Evolutionary conservation across 35 echinoderm and acorn worm genomes (phyloP).

Genomic region (Ptychodera flava): DNA sequence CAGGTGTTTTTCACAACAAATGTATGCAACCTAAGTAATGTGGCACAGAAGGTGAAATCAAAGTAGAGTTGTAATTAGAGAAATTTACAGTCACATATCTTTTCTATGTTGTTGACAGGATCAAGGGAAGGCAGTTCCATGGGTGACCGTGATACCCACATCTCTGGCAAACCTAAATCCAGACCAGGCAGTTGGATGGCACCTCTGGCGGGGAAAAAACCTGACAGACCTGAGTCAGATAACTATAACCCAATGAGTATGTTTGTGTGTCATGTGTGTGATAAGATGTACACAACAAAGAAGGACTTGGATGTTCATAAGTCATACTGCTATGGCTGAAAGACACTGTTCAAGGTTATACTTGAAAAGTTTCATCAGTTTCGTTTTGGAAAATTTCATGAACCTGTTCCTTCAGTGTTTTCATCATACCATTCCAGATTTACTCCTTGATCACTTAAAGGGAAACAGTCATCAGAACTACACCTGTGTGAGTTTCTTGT

Average conservation of each 20-base stretch:
- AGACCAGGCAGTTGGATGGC: slow-evolving; percentile 52
- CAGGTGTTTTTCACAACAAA: no score
- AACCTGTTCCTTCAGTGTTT: no score
- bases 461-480: no score
- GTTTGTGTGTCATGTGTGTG: slow-evolving; percentile 75
- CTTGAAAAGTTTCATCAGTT: neutral
- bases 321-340: slow-evolving; percentile 83
- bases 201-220: neutral
- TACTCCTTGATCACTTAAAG: no score
- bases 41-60: no score
- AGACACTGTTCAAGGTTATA: neutral
- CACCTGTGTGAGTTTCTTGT: no score
- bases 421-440: no score
- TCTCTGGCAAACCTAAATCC: neutral
- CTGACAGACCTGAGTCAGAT: slow-evolving; percentile 17
- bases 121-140: neutral
- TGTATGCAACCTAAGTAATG: no score
- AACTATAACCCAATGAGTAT: slow-evolving; percentile 42
- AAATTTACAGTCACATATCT: no score
- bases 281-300: slow-evolving; percentile 96
- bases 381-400: no score
- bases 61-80: no score
- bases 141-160: neutral
- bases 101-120: neutral
- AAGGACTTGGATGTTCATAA: slow-evolving; percentile 90